A percentile compares a stretch with the other conserved stretches of the same genome.
Conservation (phyloP, 2,888 invertebrate species). For the Netelia inedita region DNA sequence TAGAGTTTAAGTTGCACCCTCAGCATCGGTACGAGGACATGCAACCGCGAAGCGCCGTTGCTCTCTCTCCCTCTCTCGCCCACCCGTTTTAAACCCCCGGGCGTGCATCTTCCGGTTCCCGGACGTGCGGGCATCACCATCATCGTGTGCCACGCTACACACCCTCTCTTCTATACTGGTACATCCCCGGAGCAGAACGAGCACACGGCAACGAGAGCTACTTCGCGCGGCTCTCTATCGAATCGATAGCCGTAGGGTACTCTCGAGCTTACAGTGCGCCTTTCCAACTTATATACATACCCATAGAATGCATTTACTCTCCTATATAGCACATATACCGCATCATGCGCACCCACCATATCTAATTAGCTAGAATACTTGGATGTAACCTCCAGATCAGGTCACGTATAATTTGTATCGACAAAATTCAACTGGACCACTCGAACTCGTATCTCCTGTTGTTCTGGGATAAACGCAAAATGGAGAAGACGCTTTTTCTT, state of each 20-base stretch:
- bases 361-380: not conserved
- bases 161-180: slow-evolving; percentile 6
- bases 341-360: not conserved
- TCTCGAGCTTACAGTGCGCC: not conserved
- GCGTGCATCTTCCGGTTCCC: slow-evolving; percentile 64
- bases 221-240: slow-evolving; percentile 57
- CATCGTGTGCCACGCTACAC: slow-evolving; percentile 50
- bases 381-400: slow-evolving; percentile 20
- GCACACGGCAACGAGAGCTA: slow-evolving; percentile 48
- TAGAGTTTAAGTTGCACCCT: slow-evolving; percentile 48
- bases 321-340: not conserved
- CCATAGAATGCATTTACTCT: not conserved
- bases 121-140: slow-evolving; percentile 56
- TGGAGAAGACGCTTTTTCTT: not conserved
- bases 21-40: slow-evolving; percentile 44
- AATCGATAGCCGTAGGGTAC: slow-evolving; percentile 58
- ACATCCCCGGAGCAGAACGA: slow-evolving; percentile 44
- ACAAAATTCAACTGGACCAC: not conserved
- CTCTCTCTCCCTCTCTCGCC: slow-evolving; percentile 16
- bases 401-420: not conserved
- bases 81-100: slow-evolving; percentile 27
- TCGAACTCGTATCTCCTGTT: not conserved
- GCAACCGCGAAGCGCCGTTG: slow-evolving; percentile 38
- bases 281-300: not conserved
- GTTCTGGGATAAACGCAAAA: not conserved